Evolutionary conservation across 2,797 vertebrate species (phyloP), one percentile per base, ranked within the genome.

Genomic region (Takifugu ocellatus): DNA sequence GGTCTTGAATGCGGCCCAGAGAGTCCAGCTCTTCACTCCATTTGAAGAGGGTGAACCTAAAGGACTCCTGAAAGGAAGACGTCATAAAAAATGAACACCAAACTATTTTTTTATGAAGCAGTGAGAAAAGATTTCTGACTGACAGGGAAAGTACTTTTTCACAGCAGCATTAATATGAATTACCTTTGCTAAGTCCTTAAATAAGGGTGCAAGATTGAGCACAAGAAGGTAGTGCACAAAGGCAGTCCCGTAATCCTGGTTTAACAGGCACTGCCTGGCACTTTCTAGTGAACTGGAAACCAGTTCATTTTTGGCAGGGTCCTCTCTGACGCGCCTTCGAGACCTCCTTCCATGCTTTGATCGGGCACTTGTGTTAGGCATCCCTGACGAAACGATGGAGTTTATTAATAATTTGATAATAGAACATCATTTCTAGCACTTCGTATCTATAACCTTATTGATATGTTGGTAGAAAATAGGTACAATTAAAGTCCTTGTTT

Each of bases 201-300:
- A 87, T 71, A 93, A 88, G 0, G 96, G 95, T 12, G 95, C 95
- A 39, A 99, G 89, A 85, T 94, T 96, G 61, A 99, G 91, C 54
- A 95, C 94, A 0, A 99, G 90, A 0, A 99, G 94, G 83, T 96
- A 98, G 79, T 99, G 96, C 10, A 95, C 96, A 59, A 96, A 99
- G 0, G 96, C 96, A 2, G 96, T 98, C 60, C 97, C 97, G 70
- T 96, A 96, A 68, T 98, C 96, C 46, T 93, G 93, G 61, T 88
- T 87, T 53, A 93, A 89, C 51, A 98, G 75, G 60, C 95, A 98
- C 69, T 96, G 92, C 74, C 97, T 93, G 0, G 95, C 96, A 67
- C 96, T 98, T 81, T 95, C 94, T 27, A 99, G 56, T 27, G 96
- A 98, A 43, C 90, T 91, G 9, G 93, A 93, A 36, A 99, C 91